These are phyloP conservation scores for Parapristionchus giblindavisi DNA, from an alignment of 2,888 invertebrate species.

Conservation along the genomic window DNA sequence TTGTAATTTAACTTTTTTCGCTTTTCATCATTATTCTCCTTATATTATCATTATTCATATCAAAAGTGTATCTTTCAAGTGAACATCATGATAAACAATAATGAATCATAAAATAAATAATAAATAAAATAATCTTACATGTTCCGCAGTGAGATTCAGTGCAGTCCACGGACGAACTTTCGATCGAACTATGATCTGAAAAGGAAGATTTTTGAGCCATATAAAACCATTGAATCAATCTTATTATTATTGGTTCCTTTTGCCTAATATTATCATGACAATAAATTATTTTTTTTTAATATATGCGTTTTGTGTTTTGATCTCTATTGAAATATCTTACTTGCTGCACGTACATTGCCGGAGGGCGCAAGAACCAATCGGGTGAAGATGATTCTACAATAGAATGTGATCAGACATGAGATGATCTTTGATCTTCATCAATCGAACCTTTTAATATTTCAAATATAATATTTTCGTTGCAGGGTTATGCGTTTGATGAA, in stretches of 20 bases:
- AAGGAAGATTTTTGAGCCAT: too few relatives aligned
- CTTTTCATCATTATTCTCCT: too few relatives aligned
- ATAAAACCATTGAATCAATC: too few relatives aligned
- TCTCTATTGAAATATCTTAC: constrained; percentile 7
- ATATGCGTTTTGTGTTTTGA: not conserved
- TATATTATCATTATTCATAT: too few relatives aligned
- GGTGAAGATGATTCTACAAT: constrained; percentile 54
- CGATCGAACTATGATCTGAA: constrained; percentile 52
- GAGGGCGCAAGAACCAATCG: constrained; percentile 55
- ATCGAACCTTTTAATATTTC: not conserved
- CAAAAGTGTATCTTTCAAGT: too few relatives aligned
- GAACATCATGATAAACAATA: too few relatives aligned
- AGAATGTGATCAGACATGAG: not conserved
- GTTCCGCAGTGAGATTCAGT: constrained; percentile 51
- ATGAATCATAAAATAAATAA: not conserved
- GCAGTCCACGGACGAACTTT: constrained; percentile 62
- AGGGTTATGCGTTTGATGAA: not conserved
- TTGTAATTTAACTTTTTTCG: not conserved
- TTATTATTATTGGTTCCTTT: too few relatives aligned
- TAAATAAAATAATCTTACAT: constrained; percentile 39
- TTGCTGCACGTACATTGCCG: constrained; percentile 62
- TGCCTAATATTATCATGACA: not conserved
- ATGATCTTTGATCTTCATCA: not conserved
- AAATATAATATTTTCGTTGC: not conserved
- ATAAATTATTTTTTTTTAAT: not conserved